Evolutionary conservation across 2,888 invertebrate species (phyloP), one percentile per base, ranked within the genome.

Genomic region (Euproctis similis): DNA sequence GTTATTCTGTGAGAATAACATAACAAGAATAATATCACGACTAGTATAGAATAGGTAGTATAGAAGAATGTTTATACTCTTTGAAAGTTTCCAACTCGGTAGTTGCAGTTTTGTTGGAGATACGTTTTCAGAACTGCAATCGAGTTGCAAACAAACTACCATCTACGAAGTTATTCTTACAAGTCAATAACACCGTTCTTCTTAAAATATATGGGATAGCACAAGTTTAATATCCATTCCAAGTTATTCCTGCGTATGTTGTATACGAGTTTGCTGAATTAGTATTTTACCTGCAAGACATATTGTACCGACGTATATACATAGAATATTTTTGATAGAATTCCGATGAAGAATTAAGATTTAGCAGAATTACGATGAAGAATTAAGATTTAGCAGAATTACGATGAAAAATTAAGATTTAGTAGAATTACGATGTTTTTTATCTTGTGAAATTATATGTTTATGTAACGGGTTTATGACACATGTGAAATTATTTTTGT

Each of bases 141-240:
- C 41, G 53, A 52, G 61, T 51, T 44, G 42, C 39, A 42, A 49
- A 61, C 60, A 67, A n/a, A n/a, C n/a, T n/a, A 70, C 73, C 71
- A 64, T 67, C 60, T 56, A 34, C 39, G 49, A 74, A 73, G 60
- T 73, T 70, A 57, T 63, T 53, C 64, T 53, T 58, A 47, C 53
- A 57, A 80, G 77, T 80, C 81, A 76, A 81, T 77, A 77, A 67
- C 78, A 77, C 72, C 68, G 70, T 77, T 73, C 50, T 62, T n/a
- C 45, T 67, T 63, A 62, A 59, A 55, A 48, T 55, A 49, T 57
- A 53, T 53, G 52, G 36, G 42, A 34, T 42, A 34, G 42, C 25
- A n/a, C n/a, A 33, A 51, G 30, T 46, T 46, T 48, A 42, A 52
- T 53, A 46, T 37, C 36, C 29, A 45, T 49, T 52, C 26, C 39